phyloP scores from a whole-genome alignment of 1,140 invertebrate genomes.

The Drosophila cardini region DNA sequence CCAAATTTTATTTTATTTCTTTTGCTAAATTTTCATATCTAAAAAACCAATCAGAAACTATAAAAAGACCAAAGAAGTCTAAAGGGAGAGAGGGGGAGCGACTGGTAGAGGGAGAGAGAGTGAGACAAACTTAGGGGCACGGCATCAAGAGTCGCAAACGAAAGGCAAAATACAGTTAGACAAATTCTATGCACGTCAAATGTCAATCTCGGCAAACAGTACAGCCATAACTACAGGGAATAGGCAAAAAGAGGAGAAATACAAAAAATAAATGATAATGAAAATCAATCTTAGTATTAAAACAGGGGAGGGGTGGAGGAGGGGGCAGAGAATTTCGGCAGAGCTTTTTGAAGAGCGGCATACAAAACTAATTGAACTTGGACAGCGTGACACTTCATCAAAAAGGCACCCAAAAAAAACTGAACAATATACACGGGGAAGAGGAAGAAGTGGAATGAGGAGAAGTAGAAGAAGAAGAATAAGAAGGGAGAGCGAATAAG shows the following conservation, averaged over 20 bases:
- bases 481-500: background rate
- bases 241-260: constrained; percentile 9
- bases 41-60: background rate
- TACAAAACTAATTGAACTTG: constrained; percentile 82
- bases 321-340: constrained; percentile 51
- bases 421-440: constrained; percentile 52
- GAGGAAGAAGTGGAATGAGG: background rate
- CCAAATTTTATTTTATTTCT: background rate
- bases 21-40: background rate
- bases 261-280: constrained; percentile 8
- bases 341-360: constrained; percentile 71
- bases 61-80: constrained; percentile 10
- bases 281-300: constrained; percentile 79
- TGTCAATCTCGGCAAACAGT: constrained; percentile 68
- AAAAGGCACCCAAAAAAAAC: constrained; percentile 28
- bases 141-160: constrained; percentile 34
- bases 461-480: constrained; percentile 1
- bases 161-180: constrained; percentile 77
- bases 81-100: background rate
- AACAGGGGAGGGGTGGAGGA: constrained; percentile 45
- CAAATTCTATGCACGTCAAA: constrained; percentile 82
- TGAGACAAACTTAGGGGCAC: constrained; percentile 26
- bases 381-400: constrained; percentile 79
- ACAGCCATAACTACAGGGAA: constrained; percentile 24
- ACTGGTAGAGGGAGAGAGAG: background rate